Base-by-base conservation (phyloP, 2,113 vertebrate genomes). In the Dissostichus mawsoni region DNA sequence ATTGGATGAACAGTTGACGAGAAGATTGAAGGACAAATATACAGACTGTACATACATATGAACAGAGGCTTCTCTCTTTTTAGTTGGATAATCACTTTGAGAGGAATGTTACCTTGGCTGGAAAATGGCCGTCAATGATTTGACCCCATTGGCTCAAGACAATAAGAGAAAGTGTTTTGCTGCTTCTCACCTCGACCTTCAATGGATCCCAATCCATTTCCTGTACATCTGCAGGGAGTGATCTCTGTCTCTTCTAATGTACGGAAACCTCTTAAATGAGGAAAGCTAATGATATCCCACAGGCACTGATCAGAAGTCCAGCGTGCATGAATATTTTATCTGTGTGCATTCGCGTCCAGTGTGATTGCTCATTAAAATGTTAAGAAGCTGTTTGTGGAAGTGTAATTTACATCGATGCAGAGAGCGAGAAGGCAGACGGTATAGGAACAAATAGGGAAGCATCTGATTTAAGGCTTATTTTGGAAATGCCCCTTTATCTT, bases 321-420 rank as follows among this genome's bases (percentile, higher is more conserved):
- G 58, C 36, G 29, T 12, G 82, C 89, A 92, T 93, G 68, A 93
- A 94, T 93, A 91, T 94, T 92, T 93, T 61, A 92, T 90, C 58
- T 66, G 36, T 78, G 82, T 78, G 77, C 85, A 69, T 92, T 82
- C 73, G 73, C 83, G 87, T 91, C 83, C 84, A 87, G 78, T 82
- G 79, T 85, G 76, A 92, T 92, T 85, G 76, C 90, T 89, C 90
- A 88, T 89, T 89, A 86, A 92, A 91, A 89, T 80, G 87, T 88
- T 57, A 88, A 84, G 78, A 88, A 84, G 87, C 81, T 86, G 90
- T 92, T 91, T 93, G 90, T 81, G 81, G 66, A 78, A 56, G 17
- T n/a, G n/a, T 83, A 78, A 90, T 90, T 80, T 89, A 78, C 87
- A 87, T 89, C 12, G 18, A 74, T 55, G 52, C 66, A 75, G 18